phyloP scores from a whole-genome alignment of 2,113 vertebrate genomes.

The Lasiurus cinereus region DNA sequence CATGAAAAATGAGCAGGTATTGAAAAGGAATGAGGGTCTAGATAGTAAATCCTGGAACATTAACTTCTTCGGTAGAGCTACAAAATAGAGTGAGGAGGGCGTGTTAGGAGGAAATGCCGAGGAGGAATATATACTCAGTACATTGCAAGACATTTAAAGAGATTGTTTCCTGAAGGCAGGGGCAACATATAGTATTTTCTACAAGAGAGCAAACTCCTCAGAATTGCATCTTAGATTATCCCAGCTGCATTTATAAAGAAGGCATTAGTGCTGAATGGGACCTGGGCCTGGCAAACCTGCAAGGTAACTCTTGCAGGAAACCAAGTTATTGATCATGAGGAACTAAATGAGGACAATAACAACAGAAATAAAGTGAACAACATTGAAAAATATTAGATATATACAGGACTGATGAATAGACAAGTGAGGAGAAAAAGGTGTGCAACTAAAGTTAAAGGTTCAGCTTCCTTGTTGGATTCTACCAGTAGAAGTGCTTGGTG shows the following conservation, averaged over 20 bases:
- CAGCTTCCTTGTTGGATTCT: background rate
- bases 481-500: too few species aligned
- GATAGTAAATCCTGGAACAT: background rate
- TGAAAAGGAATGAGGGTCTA: background rate
- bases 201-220: background rate
- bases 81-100: rapidly evolving
- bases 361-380: background rate
- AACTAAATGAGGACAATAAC: background rate
- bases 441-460: background rate
- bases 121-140: background rate
- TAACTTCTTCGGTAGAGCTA: background rate
- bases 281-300: background rate
- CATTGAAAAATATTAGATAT: background rate
- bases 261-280: background rate
- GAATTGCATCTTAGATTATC: background rate
- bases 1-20: background rate
- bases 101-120: background rate
- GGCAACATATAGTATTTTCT: background rate
- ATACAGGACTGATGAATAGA: background rate
- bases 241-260: background rate
- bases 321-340: background rate
- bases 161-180: background rate
- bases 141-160: background rate
- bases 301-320: background rate
- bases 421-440: background rate